Conservation (phyloP, 2,113 vertebrate genomes). For the Notarius quadriscutis region DNA sequence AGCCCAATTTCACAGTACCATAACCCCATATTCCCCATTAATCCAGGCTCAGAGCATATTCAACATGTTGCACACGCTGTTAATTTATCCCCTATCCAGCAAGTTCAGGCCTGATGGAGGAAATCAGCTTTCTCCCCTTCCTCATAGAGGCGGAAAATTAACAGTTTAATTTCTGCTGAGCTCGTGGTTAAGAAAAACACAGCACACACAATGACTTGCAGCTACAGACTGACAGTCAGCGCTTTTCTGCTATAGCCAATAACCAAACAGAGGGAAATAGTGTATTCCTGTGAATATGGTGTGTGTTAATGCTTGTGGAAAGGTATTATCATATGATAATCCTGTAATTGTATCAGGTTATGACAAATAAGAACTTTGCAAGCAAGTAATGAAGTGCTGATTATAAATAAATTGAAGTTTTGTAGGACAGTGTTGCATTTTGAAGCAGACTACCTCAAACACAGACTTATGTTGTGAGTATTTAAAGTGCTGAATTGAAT, state of each 20-base stretch:
- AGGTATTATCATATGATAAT: background rate
- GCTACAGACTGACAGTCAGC: constrained; percentile 24
- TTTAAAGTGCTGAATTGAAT: background rate
- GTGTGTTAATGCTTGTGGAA: background rate
- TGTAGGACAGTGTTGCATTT: background rate
- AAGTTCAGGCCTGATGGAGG: constrained; percentile 42
- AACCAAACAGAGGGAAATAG: background rate
- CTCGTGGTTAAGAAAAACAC: constrained; percentile 8
- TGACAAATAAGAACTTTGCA: background rate
- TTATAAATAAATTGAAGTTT: background rate
- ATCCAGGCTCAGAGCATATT: constrained; percentile 47
- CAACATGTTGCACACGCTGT: constrained; percentile 35
- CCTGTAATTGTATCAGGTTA: constrained; percentile 2
- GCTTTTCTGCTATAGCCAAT: constrained; percentile 20
- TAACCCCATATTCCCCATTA: constrained; percentile 49
- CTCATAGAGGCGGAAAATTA: constrained; percentile 46
- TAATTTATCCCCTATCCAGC: constrained; percentile 44
- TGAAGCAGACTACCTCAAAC: background rate
- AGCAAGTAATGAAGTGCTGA: background rate
- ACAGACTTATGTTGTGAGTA: background rate
- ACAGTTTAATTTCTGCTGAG: constrained; percentile 45
- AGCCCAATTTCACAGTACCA: constrained; percentile 46
- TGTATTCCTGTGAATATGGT: constrained; percentile 4
- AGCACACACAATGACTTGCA: background rate
- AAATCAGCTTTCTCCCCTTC: constrained; percentile 28